These are phyloP conservation scores for Xanthia icteritia DNA, from an alignment of 2,888 invertebrate species.

Conservation along the genomic window DNA sequence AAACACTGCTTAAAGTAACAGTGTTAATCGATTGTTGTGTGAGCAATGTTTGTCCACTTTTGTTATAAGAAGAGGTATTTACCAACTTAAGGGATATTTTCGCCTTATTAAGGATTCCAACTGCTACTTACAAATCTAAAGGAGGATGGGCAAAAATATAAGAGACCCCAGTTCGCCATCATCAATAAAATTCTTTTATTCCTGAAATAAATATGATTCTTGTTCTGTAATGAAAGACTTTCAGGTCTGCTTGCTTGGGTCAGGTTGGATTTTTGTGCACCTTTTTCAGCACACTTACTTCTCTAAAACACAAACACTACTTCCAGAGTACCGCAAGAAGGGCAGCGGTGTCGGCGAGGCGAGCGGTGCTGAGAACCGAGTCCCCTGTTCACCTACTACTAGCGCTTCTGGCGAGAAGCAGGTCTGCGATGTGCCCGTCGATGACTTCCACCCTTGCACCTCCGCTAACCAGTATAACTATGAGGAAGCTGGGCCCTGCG, in stretches of 20 bases:
- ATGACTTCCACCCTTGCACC: conserved; percentile 94
- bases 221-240: too few species aligned
- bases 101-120: neutral
- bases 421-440: conserved; percentile 95
- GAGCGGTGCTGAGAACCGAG: conserved; percentile 91
- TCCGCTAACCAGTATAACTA: conserved; percentile 95
- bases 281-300: neutral
- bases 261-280: neutral
- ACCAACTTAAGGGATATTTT: too few species aligned
- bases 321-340: conserved; percentile 87
- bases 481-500: conserved; percentile 96
- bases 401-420: conserved; percentile 91
- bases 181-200: too few species aligned
- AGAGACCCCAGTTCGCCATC: neutral
- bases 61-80: neutral
- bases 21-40: too few species aligned
- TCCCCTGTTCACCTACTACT: conserved; percentile 92
- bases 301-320: neutral
- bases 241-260: neutral
- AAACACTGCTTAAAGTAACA: too few species aligned
- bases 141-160: neutral
- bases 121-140: neutral
- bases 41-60: neutral
- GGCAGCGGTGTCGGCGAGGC: conserved; percentile 85
- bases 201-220: too few species aligned